Evolutionary conservation across 1,140 invertebrate genomes (phyloP).

Genomic region (Drosophila bocki): DNA sequence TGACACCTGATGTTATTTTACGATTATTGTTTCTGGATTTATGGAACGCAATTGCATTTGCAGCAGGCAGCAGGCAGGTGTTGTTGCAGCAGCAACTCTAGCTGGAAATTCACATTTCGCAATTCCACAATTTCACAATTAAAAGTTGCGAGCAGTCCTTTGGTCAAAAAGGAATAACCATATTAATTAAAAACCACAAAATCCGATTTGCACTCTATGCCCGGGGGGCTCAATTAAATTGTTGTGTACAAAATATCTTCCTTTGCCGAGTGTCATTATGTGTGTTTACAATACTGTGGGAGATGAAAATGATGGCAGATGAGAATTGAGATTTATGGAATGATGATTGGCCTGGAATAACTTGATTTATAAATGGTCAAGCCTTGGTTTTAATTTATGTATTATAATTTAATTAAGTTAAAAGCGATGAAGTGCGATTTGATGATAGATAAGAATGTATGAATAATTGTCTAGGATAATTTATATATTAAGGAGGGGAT

Average conservation of each 20-base stretch:
- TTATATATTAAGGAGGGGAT: background rate
- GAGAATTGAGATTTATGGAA: slow-evolving; percentile 9
- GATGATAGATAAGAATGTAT: background rate
- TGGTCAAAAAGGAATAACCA: slow-evolving; percentile 30
- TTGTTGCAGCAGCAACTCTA: slow-evolving; percentile 27
- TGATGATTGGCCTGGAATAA: background rate
- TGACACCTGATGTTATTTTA: slow-evolving; percentile 83
- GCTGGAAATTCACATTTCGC: slow-evolving; percentile 27
- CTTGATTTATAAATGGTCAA: background rate
- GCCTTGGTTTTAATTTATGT: background rate
- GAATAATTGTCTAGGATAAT: background rate
- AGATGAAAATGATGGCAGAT: slow-evolving; percentile 1
- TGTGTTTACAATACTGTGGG: slow-evolving; percentile 13
- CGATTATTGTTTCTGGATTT: slow-evolving; percentile 82
- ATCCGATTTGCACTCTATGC: slow-evolving; percentile 31
- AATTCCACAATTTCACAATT: slow-evolving; percentile 46
- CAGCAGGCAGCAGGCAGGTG: slow-evolving; percentile 55
- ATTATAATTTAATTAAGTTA: slow-evolving; percentile 2
- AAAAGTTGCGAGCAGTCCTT: slow-evolving; percentile 30
- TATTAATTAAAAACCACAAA: slow-evolving; percentile 70
- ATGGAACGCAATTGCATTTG: slow-evolving; percentile 79
- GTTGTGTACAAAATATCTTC: slow-evolving; percentile 25
- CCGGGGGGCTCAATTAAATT: slow-evolving; percentile 49
- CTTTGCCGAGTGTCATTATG: slow-evolving; percentile 21
- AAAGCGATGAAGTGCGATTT: background rate